phyloP scores from a whole-genome alignment of 2,888 invertebrate species.

The Agrypnus murinus region DNA sequence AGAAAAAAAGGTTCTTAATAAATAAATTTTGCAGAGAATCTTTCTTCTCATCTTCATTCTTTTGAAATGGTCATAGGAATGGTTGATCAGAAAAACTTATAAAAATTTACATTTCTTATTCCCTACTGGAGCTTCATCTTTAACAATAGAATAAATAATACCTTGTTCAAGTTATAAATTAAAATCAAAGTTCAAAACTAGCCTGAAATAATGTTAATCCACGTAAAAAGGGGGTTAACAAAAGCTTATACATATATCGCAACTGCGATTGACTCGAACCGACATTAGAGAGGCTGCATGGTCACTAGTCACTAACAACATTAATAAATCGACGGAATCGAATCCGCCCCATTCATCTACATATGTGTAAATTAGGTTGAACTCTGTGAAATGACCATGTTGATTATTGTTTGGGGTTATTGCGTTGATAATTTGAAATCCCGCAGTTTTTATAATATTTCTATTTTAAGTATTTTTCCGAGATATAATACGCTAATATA shows the following conservation, averaged over 20 bases:
- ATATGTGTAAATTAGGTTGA: slow-evolving; percentile 27
- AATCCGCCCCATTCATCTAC: slow-evolving; percentile 26
- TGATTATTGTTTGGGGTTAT: slow-evolving; percentile 8
- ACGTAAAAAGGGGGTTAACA: slow-evolving; percentile 5
- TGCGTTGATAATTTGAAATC: background rate
- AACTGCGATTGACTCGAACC: slow-evolving; percentile 18
- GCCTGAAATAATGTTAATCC: background rate
- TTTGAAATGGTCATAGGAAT: too few species aligned
- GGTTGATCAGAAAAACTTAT: too few species aligned
- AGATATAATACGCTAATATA: too few species aligned
- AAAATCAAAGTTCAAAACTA: background rate
- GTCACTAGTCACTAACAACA: slow-evolving; percentile 25
- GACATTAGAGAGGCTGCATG: slow-evolving; percentile 19
- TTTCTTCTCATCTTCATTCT: too few species aligned
- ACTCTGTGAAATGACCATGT: slow-evolving; percentile 1
- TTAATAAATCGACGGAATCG: slow-evolving; percentile 27
- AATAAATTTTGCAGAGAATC: too few species aligned
- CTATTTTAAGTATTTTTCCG: too few species aligned
- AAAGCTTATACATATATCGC: background rate
- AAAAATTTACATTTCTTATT: too few species aligned
- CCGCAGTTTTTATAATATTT: too few species aligned
- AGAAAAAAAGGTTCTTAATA: too few species aligned
- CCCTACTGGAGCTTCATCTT: too few species aligned
- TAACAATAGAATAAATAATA: too few species aligned
- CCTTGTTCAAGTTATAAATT: too few species aligned